Evolutionary conservation across 2,888 invertebrate species (phyloP), one percentile per base, ranked within the genome.

Genomic region (Timandra comae): DNA sequence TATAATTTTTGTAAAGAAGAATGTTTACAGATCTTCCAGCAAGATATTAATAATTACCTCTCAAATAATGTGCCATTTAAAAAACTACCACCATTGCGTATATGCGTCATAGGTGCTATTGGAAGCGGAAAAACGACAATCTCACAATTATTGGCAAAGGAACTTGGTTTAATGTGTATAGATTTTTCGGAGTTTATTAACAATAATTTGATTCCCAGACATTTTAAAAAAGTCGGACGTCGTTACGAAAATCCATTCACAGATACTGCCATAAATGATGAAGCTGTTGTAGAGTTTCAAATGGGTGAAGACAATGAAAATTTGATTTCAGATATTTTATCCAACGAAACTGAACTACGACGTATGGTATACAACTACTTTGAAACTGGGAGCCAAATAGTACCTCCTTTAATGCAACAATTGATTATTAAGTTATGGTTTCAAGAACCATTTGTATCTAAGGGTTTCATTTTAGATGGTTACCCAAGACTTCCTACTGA

Each of bases 381-480:
- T 36, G 78, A 80, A 56, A 65, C 63, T 26, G 88, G 87, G 9
- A 44, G 69, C 9, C 68, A 80, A n/a, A 52, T 91, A 11, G 61
- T 86, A 6, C 54, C 82, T 1, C 43, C 59, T 11, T 61, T 88
- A 8, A 57, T 88, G 48, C 71, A 77, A 35, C 75, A 75, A 46
- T 46, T 88, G 20, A 49, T 89, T 16, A 63, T 63, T 12, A 73
- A 65, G 16, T 65, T 87, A 13, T 90, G 89, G 90, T 86, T 85
- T 51, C 57, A 82, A 29, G 61, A 80, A 29, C 88, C 89, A 0
- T 86, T 75, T 52, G 64, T 60, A 10, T 51, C 59, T 3, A 68
- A 63, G 9, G 90, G 91, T 3, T 77, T 90, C 55, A 73, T 91
- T 23, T 57, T 91, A 22, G 89, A 90, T 59, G 89, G 88, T 30